Percentiles rank a stretch among this genome's conserved stretches.
Conservation (phyloP, 2,113 vertebrate genomes). For the Hippocampus zosterae region DNA sequence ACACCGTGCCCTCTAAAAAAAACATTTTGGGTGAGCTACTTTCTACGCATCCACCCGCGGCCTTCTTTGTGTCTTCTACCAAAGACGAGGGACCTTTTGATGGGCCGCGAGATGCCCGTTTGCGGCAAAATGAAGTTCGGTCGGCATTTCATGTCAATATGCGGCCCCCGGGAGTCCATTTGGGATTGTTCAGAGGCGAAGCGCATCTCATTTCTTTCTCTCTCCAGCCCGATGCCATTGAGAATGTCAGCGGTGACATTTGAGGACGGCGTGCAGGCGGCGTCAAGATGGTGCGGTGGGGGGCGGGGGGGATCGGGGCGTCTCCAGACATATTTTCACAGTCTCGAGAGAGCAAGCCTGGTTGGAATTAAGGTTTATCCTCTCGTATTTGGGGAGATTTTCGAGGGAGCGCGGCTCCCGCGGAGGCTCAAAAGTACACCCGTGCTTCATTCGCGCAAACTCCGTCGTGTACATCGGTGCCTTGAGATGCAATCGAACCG, state of each 20-base stretch:
- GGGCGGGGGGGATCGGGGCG: conserved; percentile 52
- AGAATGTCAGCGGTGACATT: background rate
- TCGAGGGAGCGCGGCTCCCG: conserved; percentile 29
- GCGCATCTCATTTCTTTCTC: background rate
- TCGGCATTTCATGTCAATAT: conserved; percentile 1
- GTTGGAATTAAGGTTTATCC: conserved; percentile 54
- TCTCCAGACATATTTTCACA: conserved; percentile 59
- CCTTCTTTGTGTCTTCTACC: conserved; percentile 19
- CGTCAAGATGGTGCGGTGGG: conserved; percentile 38
- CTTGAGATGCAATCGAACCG: background rate
- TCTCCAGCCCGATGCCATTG: background rate
- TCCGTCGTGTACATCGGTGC: background rate
- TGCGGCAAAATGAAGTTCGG: background rate
- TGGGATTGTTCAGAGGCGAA: background rate
- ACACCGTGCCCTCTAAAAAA: conserved; percentile 28
- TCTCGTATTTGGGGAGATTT: conserved; percentile 43
- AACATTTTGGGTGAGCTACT: conserved; percentile 49
- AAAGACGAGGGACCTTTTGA: background rate
- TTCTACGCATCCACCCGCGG: conserved; percentile 58
- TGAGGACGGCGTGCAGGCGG: background rate
- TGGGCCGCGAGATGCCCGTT: background rate
- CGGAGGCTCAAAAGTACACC: conserved; percentile 10
- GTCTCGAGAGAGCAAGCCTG: conserved; percentile 58
- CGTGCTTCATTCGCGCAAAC: conserved; percentile 12
- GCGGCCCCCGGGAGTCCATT: background rate